These are phyloP conservation scores for Syrphus vitripennis DNA, from an alignment of 2,888 invertebrate species.

Conservation along the genomic window DNA sequence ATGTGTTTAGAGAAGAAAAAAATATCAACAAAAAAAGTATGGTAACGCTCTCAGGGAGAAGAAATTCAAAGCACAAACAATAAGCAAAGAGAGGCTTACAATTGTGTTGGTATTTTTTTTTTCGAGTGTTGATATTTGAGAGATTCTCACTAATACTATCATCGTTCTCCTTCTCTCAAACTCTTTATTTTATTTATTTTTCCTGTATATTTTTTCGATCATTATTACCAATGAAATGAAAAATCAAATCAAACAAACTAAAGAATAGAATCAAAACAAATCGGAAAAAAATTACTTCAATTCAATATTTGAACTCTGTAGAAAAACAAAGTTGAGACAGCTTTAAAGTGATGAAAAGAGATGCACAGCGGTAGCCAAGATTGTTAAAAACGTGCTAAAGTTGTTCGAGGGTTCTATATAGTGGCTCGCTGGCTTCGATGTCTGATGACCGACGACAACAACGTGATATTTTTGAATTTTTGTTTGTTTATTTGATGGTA, in stretches of 20 bases:
- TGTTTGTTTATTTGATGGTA: background rate
- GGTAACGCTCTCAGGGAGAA: background rate
- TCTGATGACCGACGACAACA: background rate
- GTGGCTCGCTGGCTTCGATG: constrained; percentile 16
- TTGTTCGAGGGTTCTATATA: constrained; percentile 18
- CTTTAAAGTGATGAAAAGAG: constrained; percentile 29
- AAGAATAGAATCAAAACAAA: constrained; percentile 70
- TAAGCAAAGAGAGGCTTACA: background rate
- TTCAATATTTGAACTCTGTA: constrained; percentile 65
- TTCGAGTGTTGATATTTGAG: background rate
- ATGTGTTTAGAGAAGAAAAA: background rate
- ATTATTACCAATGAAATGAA: constrained; percentile 46
- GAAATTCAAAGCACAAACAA: background rate
- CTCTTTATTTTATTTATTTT: background rate
- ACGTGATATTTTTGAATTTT: background rate
- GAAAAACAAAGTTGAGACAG: constrained; percentile 12
- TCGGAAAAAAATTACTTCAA: constrained; percentile 57
- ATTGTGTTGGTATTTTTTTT: background rate
- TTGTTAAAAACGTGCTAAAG: constrained; percentile 53
- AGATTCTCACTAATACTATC: background rate
- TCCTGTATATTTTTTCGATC: background rate
- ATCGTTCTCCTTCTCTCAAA: background rate
- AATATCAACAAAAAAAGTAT: background rate
- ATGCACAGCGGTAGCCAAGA: constrained; percentile 40
- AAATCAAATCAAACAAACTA: constrained; percentile 62